These are phyloP conservation scores for Nipponacmea schrenckii DNA, from an alignment of 2,888 invertebrate genomes.

Conservation along the genomic window DNA sequence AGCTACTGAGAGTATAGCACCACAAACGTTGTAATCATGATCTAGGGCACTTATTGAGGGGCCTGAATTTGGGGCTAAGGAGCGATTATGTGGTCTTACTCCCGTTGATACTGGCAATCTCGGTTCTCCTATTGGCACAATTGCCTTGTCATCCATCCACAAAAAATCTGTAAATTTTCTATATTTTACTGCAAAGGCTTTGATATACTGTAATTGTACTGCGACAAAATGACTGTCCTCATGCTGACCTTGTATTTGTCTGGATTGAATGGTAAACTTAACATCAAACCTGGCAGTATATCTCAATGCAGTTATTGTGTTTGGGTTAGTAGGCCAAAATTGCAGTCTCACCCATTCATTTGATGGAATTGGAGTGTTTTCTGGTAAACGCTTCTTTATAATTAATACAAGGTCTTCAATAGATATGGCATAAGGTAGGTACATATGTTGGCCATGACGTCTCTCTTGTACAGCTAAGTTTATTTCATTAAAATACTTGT, in stretches of 20 bases:
- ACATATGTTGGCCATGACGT: slow-evolving; percentile 10
- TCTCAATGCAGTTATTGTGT: slow-evolving; percentile 4
- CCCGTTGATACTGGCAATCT: slow-evolving; percentile 17
- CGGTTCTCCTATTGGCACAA: slow-evolving; percentile 25
- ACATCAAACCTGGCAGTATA: slow-evolving; percentile 17
- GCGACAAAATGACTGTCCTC: slow-evolving; percentile 9
- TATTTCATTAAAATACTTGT: slow-evolving; percentile 8
- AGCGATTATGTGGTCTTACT: slow-evolving; percentile 10
- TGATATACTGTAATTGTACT: slow-evolving; percentile 7
- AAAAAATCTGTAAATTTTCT: slow-evolving; percentile 10
- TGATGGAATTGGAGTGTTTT: slow-evolving; percentile 10
- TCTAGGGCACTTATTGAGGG: slow-evolving; percentile 16
- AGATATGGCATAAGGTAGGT: slow-evolving; percentile 13
- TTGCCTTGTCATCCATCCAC: slow-evolving; percentile 28
- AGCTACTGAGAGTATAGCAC: slow-evolving; percentile 20
- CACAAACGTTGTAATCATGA: slow-evolving; percentile 24
- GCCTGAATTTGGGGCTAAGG: background rate
- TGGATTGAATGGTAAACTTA: slow-evolving; percentile 11
- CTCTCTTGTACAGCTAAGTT: background rate
- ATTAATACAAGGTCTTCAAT: slow-evolving; percentile 15
- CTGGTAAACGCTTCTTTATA: background rate
- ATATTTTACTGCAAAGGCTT: slow-evolving; percentile 19
- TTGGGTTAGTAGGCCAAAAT: slow-evolving; percentile 14
- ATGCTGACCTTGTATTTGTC: slow-evolving; percentile 15
- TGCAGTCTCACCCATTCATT: slow-evolving; percentile 18